Evolutionary conservation across 2,113 vertebrate genomes (phyloP), one percentile per base, ranked within the genome.

Genomic region (Corythoichthys haematopterus): DNA sequence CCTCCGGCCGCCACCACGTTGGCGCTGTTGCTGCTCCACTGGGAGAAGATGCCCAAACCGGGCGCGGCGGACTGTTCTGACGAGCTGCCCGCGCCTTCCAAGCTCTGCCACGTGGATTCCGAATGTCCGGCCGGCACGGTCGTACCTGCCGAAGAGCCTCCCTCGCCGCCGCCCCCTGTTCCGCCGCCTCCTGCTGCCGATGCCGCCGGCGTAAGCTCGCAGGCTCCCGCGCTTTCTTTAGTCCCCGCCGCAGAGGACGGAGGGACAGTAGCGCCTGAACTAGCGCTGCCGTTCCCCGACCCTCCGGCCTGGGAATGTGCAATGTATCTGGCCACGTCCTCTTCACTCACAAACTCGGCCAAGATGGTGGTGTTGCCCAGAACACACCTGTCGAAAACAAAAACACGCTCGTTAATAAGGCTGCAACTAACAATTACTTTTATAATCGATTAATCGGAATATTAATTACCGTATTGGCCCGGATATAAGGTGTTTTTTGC

Each of bases 351-450:
- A 91, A 99, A 99, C 93, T 99, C 96, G 57, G 97, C 97, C 91
- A 98, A 89, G 90, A 99, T 99, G 92, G 97, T 99, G 91, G 97
- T 99, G 91, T 99, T 99, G 87, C 97, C 97, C 92, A 99, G 93
- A 91, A 99, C 97, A 84, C 97, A 99, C 97, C 97, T 99, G 76
- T 1, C 1, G 15, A 0, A 68, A 65, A 70, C 7, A 62, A 45
- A 61, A 46, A 46, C 9, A 6, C 15, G 40, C 58, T 10, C 20
- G 20, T 28, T 28, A 28, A 28, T 28, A 28, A 28, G 20, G 20
- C 20, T 28, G 20, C 20, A 28, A 28, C 20, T 28, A 28, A 28
- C 20, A 28, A 28, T 28, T 28, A 28, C 20, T 28, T 28, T 28
- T 28, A 28, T 28, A 28, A 28, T 28, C 20, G 20, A 28, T 28